phyloP scores from a whole-genome alignment of 2,888 invertebrate genomes.

The Nomada hirtipes region DNA sequence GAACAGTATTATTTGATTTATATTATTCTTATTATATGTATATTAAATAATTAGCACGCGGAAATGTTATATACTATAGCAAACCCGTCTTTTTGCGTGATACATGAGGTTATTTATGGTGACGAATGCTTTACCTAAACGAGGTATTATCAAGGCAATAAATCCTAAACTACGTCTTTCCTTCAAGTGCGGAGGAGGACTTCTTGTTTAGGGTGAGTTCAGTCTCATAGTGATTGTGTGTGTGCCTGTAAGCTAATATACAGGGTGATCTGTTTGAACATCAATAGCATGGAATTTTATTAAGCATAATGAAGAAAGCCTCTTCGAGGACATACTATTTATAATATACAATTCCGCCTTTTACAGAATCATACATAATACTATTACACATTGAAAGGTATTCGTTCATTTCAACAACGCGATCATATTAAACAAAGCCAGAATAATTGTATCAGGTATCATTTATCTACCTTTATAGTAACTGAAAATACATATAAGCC shows the following conservation, averaged over 20 bases:
- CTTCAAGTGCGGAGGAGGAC: constrained; percentile 25
- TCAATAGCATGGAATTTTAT: background rate
- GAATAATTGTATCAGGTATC: no score
- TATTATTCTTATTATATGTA: no score
- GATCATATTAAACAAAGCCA: background rate
- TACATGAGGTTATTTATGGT: constrained; percentile 62
- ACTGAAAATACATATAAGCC: no score
- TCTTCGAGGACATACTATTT: no score
- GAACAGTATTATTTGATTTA: no score
- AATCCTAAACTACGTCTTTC: constrained; percentile 68
- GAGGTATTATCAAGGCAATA: constrained; percentile 78
- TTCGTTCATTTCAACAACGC: no score
- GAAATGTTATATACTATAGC: background rate
- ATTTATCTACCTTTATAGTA: no score
- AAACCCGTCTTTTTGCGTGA: constrained; percentile 30
- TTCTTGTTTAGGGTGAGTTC: constrained; percentile 29
- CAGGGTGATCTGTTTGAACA: background rate
- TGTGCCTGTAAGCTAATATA: background rate
- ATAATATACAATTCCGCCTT: no score
- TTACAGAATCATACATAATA: no score
- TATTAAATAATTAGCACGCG: background rate
- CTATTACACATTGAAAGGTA: no score
- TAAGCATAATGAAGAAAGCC: no score
- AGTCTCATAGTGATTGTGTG: constrained; percentile 17
- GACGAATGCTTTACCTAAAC: constrained; percentile 71